Percentiles rank a stretch among this genome's conserved stretches.
These are phyloP conservation scores for Biston betularia DNA, from an alignment of 2,888 invertebrate species.

Conservation along the genomic window DNA sequence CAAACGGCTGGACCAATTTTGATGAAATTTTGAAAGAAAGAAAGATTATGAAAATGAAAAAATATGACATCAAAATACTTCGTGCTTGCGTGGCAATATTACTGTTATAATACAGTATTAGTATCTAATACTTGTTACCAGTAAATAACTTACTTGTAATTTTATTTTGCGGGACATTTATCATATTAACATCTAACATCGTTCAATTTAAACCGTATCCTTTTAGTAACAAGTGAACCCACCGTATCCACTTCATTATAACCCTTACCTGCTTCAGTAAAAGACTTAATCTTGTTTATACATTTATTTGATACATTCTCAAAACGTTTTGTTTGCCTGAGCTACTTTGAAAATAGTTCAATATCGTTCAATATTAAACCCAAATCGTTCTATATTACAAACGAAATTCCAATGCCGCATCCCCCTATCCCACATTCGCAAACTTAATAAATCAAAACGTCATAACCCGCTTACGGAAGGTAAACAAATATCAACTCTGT, in stretches of 20 bases:
- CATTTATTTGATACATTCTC: conserved; percentile 9
- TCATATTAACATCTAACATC: conserved; percentile 1
- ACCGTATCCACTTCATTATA: background rate
- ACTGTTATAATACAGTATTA: background rate
- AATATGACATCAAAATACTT: too few species aligned
- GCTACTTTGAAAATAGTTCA: conserved; percentile 11
- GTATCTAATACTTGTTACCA: background rate
- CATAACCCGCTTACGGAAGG: conserved; percentile 9
- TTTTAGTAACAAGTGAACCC: background rate
- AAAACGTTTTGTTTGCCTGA: conserved; percentile 18
- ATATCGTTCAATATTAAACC: conserved; percentile 1
- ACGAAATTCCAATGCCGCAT: conserved; percentile 19
- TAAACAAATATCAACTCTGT: conserved; percentile 24
- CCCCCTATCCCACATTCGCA: conserved; percentile 24
- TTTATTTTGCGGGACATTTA: background rate
- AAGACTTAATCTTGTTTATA: conserved; percentile 14
- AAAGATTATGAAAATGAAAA: too few species aligned
- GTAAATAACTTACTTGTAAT: background rate
- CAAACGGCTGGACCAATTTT: too few species aligned
- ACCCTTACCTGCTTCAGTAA: background rate
- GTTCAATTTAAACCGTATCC: background rate
- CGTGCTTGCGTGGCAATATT: background rate
- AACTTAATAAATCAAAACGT: conserved; percentile 20
- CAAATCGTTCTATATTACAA: conserved; percentile 9
- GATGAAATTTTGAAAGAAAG: too few species aligned